Conservation (phyloP, 2,888 invertebrate genomes). For the Holacanthella duospinosa region DNA sequence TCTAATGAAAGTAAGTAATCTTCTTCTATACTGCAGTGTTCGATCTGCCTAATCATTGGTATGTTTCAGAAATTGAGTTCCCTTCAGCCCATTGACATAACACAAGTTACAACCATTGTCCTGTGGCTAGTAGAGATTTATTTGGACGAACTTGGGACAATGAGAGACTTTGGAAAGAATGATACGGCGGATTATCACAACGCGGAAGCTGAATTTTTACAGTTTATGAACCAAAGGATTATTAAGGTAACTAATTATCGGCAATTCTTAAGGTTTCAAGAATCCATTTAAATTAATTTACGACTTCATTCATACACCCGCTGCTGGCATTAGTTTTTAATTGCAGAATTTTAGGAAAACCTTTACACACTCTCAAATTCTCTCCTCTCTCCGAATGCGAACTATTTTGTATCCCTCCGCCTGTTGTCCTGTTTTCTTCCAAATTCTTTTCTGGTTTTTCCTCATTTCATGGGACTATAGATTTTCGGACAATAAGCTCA, state of each 20-base stretch:
- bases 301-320: too few relatives aligned
- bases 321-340: too few relatives aligned
- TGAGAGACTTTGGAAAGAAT: constrained; percentile 45
- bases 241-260: constrained; percentile 48
- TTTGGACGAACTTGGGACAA: constrained; percentile 72
- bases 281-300: too few relatives aligned
- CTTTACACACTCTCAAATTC: too few relatives aligned
- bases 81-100: constrained; percentile 62
- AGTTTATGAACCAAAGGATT: constrained; percentile 58
- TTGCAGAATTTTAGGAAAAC: too few relatives aligned
- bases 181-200: constrained; percentile 48
- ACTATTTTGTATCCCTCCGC: too few relatives aligned
- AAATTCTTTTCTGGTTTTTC: too few relatives aligned
- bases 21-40: background rate
- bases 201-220: constrained; percentile 65
- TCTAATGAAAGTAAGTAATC: constrained; percentile 56
- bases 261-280: too few relatives aligned
- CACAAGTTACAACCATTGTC: constrained; percentile 83
- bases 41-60: background rate
- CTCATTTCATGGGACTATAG: too few relatives aligned
- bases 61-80: constrained; percentile 56
- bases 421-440: too few relatives aligned
- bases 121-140: constrained; percentile 91
- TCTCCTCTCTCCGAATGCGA: too few relatives aligned
- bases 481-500: too few relatives aligned